phyloP scores from a whole-genome alignment of 1,140 invertebrate species.

The Papilio aristodemus region DNA sequence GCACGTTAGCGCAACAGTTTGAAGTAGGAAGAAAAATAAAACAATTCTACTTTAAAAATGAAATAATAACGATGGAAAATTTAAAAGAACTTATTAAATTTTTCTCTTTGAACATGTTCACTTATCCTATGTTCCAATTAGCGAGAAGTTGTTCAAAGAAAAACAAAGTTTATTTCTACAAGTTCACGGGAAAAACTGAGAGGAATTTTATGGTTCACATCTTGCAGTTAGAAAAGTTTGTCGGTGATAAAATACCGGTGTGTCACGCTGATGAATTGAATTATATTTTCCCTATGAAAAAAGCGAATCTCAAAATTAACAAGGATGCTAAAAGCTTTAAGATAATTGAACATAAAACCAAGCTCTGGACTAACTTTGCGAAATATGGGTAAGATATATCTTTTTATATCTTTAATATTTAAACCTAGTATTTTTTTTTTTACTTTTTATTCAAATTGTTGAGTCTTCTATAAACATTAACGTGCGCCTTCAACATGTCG shows the following conservation, averaged over 20 bases:
- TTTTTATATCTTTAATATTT: background rate
- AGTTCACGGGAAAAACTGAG: slow-evolving; percentile 44
- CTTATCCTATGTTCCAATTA: slow-evolving; percentile 40
- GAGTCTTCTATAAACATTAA: too few species aligned
- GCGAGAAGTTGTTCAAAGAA: slow-evolving; percentile 38
- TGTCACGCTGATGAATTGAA: slow-evolving; percentile 49
- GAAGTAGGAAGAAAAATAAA: slow-evolving; percentile 42
- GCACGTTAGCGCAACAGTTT: slow-evolving; percentile 35
- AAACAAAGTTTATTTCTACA: slow-evolving; percentile 47
- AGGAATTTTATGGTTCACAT: slow-evolving; percentile 38
- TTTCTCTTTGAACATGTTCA: slow-evolving; percentile 35
- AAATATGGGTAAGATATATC: slow-evolving; percentile 48
- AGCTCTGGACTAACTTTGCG: slow-evolving; percentile 55
- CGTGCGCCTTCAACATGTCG: too few species aligned
- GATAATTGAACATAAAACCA: slow-evolving; percentile 43
- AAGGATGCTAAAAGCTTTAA: slow-evolving; percentile 37
- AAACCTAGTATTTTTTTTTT: too few species aligned
- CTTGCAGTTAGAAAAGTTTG: slow-evolving; percentile 30
- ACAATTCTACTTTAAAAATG: slow-evolving; percentile 41
- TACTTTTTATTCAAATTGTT: too few species aligned
- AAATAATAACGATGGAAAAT: slow-evolving; percentile 34
- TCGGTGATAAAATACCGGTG: slow-evolving; percentile 37
- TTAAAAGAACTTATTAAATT: slow-evolving; percentile 37
- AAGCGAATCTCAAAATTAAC: slow-evolving; percentile 36
- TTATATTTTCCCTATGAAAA: slow-evolving; percentile 46